Evolutionary conservation across 2,888 invertebrate genomes (phyloP), one percentile per base, ranked within the genome.

Genomic region (Eurytoma adleriae): DNA sequence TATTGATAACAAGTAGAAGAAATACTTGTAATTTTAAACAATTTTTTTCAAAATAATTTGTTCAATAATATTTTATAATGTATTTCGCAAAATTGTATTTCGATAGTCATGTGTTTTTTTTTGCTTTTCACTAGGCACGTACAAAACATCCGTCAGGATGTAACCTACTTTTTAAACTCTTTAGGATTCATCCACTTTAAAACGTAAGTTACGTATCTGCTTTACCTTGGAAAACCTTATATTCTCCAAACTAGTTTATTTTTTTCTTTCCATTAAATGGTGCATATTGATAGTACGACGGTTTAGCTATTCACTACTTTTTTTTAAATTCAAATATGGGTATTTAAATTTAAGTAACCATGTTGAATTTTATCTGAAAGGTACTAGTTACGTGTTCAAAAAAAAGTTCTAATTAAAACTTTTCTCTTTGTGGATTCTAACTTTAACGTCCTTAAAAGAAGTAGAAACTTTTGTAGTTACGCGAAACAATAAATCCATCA

Each of bases 371-470:
- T 40, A 40, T 40, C 40, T 40, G 10, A 40, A 40, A 40, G 40
- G 40, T 40, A 40, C 40, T 10, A 40, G 68, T 30, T 52, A 54
- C 18, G 40, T 18, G 61, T 24, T 76, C 40, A 68, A n/a, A n/a
- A 69, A 61, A 57, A 76, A 76, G 16, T 76, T 76, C 67, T 61
- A 76, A 76, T 76, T 76, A 76, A 76, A 76, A 76, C 27, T 76
- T 76, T 74, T 57, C 74, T 66, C 27, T 64, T 13, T 20, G 16
- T 1, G 52, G 13, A 50, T 48, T 27, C 57, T 27, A 57, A 67
- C 57, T 67, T 74, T 59, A 27, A n/a, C 14, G 50, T 61, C 20
- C 48, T 54, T 54, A 18, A n/a, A 52, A 61, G 57, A 30, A 54
- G 61, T 50, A 10, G 30, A 0, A 75, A 75, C 68, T 75, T 61